These are phyloP conservation scores for Neoascia interrupta DNA, from an alignment of 2,888 invertebrate genomes.

Conservation along the genomic window DNA sequence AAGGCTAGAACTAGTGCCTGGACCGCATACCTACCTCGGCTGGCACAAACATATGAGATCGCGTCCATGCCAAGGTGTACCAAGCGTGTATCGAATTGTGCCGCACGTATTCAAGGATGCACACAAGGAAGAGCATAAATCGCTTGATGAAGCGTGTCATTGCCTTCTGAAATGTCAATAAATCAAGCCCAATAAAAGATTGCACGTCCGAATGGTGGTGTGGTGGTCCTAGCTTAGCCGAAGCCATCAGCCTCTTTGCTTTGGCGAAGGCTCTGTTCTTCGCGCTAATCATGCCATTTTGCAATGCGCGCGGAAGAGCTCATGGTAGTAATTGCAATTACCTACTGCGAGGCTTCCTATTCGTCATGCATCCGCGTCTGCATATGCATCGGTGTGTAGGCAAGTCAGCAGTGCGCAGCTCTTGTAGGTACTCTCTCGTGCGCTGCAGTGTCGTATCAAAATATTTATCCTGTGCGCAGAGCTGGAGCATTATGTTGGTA, in stretches of 20 bases:
- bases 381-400: slow-evolving; percentile 33
- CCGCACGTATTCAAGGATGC: slow-evolving; percentile 47
- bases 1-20: slow-evolving; percentile 46
- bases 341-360: slow-evolving; percentile 65
- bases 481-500: slow-evolving; percentile 22
- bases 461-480: slow-evolving; percentile 58
- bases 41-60: neutral
- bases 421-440: slow-evolving; percentile 10
- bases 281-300: slow-evolving; percentile 64
- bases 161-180: slow-evolving; percentile 68
- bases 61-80: neutral
- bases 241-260: neutral
- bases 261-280: slow-evolving; percentile 5
- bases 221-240: slow-evolving; percentile 11
- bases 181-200: slow-evolving; percentile 68
- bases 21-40: slow-evolving; percentile 11
- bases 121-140: slow-evolving; percentile 47
- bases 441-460: slow-evolving; percentile 62
- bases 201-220: slow-evolving; percentile 47
- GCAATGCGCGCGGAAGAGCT: slow-evolving; percentile 55
- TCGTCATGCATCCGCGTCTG: slow-evolving; percentile 53
- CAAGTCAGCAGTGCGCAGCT: neutral
- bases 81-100: slow-evolving; percentile 28
- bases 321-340: slow-evolving; percentile 69
- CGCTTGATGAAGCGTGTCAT: slow-evolving; percentile 68